phyloP scores from a whole-genome alignment of 2,888 invertebrate genomes.

The Desoria tigrina region DNA sequence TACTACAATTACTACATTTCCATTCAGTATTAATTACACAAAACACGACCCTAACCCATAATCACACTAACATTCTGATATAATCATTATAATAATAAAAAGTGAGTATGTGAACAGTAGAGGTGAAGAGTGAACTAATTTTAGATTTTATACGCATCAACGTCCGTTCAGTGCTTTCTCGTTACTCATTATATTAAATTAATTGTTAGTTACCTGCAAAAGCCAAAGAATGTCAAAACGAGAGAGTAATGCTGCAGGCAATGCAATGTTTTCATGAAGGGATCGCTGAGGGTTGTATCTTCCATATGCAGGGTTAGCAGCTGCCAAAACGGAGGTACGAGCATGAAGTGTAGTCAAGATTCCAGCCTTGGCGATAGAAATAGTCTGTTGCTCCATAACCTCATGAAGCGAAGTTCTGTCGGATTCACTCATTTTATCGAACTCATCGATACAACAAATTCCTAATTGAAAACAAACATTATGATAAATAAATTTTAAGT shows the following conservation, averaged over 20 bases:
- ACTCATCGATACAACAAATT: constrained; percentile 99
- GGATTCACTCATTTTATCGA: constrained; percentile 97
- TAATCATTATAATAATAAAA: no score
- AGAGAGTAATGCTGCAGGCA: constrained; percentile 94
- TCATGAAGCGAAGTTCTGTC: constrained; percentile 96
- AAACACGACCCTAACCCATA: not conserved
- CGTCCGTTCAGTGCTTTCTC: no score
- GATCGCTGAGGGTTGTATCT: constrained; percentile 93
- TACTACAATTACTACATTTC: not conserved
- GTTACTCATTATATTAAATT: not conserved
- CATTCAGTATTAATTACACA: no score
- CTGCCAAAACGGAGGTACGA: constrained; percentile 93
- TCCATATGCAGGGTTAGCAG: constrained; percentile 98
- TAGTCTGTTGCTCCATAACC: constrained; percentile 99
- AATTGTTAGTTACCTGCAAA: constrained; percentile 68
- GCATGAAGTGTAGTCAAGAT: constrained; percentile 98
- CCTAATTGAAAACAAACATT: no score
- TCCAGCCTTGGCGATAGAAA: constrained; percentile 98
- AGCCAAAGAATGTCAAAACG: constrained; percentile 96
- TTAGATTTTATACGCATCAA: no score
- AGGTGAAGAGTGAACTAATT: no score
- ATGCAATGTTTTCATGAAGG: constrained; percentile 94
- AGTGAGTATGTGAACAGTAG: no score
- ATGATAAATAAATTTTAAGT: constrained; percentile 37
- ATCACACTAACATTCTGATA: not conserved